phyloP scores from a whole-genome alignment of 2,797 vertebrate genomes.

The Labroides dimidiatus region DNA sequence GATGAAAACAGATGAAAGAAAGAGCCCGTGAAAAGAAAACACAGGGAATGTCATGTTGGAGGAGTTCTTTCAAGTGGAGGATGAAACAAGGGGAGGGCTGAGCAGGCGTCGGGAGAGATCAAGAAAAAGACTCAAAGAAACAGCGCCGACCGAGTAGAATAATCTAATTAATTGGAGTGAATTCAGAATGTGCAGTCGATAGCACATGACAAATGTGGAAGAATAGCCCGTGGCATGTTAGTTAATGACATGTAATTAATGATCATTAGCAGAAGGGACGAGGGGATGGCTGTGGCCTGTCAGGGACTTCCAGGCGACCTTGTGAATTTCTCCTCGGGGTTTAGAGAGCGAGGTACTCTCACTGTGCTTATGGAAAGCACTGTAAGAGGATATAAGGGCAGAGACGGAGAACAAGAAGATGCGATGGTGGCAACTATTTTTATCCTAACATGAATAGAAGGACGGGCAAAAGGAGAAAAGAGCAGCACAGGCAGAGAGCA shows the following conservation, averaged over 20 bases:
- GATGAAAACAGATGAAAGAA: conserved; percentile 24
- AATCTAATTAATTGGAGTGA: conserved; percentile 81
- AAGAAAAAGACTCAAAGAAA: conserved; percentile 64
- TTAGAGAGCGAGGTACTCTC: conserved; percentile 18
- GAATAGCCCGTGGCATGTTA: conserved; percentile 79
- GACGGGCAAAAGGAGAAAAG: conserved; percentile 39
- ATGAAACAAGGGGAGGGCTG: conserved; percentile 38
- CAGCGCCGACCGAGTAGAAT: conserved; percentile 58
- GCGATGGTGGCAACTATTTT: conserved; percentile 37
- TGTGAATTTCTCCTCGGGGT: conserved; percentile 55
- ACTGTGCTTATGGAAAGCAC: conserved; percentile 11
- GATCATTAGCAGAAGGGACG: conserved; percentile 80
- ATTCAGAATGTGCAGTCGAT: conserved; percentile 76
- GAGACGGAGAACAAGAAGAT: background rate
- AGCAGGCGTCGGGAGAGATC: conserved; percentile 51
- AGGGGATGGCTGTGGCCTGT: conserved; percentile 59
- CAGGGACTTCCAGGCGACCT: conserved; percentile 64
- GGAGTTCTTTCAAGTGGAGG: conserved; percentile 51
- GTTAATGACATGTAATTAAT: conserved; percentile 85
- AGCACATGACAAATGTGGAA: conserved; percentile 81
- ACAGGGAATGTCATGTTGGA: conserved; percentile 23
- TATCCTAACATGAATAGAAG: conserved; percentile 33
- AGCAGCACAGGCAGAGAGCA: conserved; percentile 39
- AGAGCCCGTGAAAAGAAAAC: conserved; percentile 20
- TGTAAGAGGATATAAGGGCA: conserved; percentile 14